Conservation (phyloP, 1,140 invertebrate genomes). For the fruit fly (Drosophila melanogaster) region Release_6_plus_ISO1_MT NT_037436.4:9026001-9026500, state of each 20-base stretch:
- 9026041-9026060: slow-evolving; percentile 65
- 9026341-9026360: neutral
- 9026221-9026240: slow-evolving; percentile 81
- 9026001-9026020: slow-evolving; percentile 68
- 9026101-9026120: slow-evolving; percentile 46
- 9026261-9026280: slow-evolving; percentile 57
- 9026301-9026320: slow-evolving; percentile 25
- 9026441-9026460: slow-evolving; percentile 75
- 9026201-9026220: slow-evolving; percentile 78
- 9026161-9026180: slow-evolving; percentile 76
- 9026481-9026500: slow-evolving; percentile 28
- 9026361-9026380: neutral
- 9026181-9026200: slow-evolving; percentile 76
- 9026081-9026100: slow-evolving; percentile 65
- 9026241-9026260: slow-evolving; percentile 68
- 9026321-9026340: neutral
- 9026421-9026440: slow-evolving; percentile 42
- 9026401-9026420: neutral
- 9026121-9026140: slow-evolving; percentile 73
- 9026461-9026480: slow-evolving; percentile 82
- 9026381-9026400: neutral
- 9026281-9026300: slow-evolving; percentile 62
- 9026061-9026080: slow-evolving; percentile 46
- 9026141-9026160: slow-evolving; percentile 59
- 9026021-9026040: slow-evolving; percentile 36